phyloP scores from a whole-genome alignment of 2,888 invertebrate genomes.

The Stegophylla sp. region DNA sequence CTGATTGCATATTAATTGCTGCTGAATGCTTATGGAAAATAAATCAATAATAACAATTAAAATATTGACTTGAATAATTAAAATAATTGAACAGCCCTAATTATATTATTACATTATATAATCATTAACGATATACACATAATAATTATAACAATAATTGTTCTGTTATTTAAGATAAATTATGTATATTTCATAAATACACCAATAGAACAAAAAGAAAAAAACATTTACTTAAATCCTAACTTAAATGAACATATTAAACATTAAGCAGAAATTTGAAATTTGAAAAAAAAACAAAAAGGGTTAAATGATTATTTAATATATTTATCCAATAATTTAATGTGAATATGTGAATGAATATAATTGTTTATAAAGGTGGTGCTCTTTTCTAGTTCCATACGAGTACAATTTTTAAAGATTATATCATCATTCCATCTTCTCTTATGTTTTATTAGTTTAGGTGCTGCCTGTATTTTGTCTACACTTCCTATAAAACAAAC shows the following conservation, averaged over 20 bases:
- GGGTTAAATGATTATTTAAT: conserved; percentile 80
- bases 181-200: too few species aligned
- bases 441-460: conserved; percentile 78
- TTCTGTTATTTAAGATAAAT: too few species aligned
- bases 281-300: too few species aligned
- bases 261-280: background rate
- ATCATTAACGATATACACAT: too few species aligned
- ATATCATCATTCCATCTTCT: conserved; percentile 99
- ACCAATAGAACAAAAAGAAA: too few species aligned
- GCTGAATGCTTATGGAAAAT: too few species aligned
- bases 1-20: too few species aligned
- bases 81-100: too few species aligned
- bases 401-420: conserved; percentile 99
- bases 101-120: too few species aligned
- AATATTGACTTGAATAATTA: too few species aligned
- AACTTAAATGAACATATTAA: background rate
- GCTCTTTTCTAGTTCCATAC: conserved; percentile 85
- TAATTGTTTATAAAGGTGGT: background rate
- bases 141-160: too few species aligned
- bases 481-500: conserved; percentile 72
- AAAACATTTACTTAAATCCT: background rate
- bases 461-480: conserved; percentile 84
- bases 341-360: conserved; percentile 63
- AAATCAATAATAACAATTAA: too few species aligned
- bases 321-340: conserved; percentile 98